Percentiles rank a stretch among this genome's conserved stretches.
Evolutionary conservation across 2,888 invertebrate genomes (phyloP).

Genomic region (Lasioglossum figueresi): DNA sequence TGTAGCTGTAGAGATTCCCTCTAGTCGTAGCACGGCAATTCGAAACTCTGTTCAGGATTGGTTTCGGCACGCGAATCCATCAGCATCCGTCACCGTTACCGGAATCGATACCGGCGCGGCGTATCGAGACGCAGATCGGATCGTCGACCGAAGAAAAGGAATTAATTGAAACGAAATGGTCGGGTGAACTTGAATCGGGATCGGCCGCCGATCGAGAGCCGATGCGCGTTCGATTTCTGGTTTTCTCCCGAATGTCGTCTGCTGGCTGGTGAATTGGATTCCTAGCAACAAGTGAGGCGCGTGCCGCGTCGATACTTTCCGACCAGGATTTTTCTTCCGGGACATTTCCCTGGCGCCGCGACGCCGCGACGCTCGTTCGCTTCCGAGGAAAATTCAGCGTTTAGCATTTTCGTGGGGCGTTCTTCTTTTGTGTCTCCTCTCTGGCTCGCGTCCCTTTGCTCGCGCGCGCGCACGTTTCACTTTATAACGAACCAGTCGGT

Average conservation of each 20-base stretch:
- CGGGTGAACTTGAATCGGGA: constrained; percentile 12
- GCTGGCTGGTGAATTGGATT: background rate
- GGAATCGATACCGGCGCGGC: constrained; percentile 24
- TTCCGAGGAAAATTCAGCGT: constrained; percentile 9
- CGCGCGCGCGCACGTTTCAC: constrained; percentile 26
- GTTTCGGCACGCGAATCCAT: background rate
- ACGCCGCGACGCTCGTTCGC: too few species aligned
- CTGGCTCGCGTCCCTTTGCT: constrained; percentile 17
- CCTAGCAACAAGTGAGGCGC: constrained; percentile 67
- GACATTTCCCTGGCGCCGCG: background rate
- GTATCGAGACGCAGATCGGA: constrained; percentile 24
- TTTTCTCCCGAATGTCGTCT: constrained; percentile 26
- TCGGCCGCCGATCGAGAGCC: background rate
- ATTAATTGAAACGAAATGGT: constrained; percentile 47
- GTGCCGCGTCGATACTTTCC: constrained; percentile 15
- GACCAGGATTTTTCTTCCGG: background rate
- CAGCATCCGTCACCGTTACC: constrained; percentile 15
- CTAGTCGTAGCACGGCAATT: background rate
- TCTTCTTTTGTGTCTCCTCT: background rate
- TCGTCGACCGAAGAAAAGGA: constrained; percentile 32
- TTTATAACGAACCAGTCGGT: constrained; percentile 47
- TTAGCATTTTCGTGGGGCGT: constrained; percentile 38
- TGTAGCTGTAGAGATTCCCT: background rate
- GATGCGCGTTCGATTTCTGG: constrained; percentile 24
- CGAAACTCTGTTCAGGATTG: constrained; percentile 16